phyloP scores from a whole-genome alignment of 2,113 vertebrate species.

The Chiloscyllium plagiosum region DNA sequence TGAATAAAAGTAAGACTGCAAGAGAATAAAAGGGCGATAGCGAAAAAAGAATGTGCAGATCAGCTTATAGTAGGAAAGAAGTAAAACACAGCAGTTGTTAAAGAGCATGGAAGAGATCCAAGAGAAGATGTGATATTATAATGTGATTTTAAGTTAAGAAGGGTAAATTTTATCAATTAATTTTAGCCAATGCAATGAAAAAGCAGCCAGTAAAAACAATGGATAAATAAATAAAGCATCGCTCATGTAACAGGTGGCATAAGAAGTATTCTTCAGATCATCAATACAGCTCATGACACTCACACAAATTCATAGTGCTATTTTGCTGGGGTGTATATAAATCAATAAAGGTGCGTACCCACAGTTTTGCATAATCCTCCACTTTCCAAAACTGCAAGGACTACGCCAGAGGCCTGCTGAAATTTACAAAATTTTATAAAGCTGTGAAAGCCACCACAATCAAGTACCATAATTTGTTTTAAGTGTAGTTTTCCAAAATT shows the following conservation, averaged over 20 bases:
- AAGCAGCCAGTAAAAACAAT: background rate
- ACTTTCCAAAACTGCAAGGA: background rate
- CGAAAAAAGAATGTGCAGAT: constrained; percentile 29
- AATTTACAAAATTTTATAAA: background rate
- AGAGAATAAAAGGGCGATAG: constrained; percentile 40
- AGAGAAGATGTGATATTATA: background rate
- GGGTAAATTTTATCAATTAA: constrained; percentile 12
- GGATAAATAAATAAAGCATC: background rate
- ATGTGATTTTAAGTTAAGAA: background rate
- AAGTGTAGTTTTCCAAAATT: background rate
- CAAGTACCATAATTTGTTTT: background rate
- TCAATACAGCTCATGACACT: background rate
- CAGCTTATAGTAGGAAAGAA: background rate
- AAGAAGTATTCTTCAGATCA: background rate
- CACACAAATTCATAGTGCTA: background rate
- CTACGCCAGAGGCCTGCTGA: background rate
- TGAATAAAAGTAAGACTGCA: constrained; percentile 63
- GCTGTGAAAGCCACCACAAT: background rate
- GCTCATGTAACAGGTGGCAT: background rate
- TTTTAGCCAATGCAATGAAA: background rate
- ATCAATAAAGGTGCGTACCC: background rate
- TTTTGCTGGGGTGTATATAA: background rate
- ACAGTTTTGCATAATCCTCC: background rate
- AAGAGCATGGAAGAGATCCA: constrained; percentile 1
- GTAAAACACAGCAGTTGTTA: constrained; percentile 23